Conservation (phyloP, 2,113 vertebrate genomes). For the Athene cunicularia region DNA sequence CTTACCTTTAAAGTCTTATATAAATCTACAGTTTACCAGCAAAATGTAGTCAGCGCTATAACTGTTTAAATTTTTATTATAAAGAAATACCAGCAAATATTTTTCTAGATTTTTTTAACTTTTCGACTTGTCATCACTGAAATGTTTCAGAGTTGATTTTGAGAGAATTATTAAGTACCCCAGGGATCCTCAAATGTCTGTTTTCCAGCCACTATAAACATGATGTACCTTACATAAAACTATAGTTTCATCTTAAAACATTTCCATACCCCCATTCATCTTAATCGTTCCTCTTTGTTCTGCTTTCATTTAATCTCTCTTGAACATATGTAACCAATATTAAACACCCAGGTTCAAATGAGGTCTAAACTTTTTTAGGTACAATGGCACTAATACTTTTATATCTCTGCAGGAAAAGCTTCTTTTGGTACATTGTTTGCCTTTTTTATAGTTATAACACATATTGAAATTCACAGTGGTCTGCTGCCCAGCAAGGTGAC, state of each 20-base stretch:
- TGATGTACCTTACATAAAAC: neutral
- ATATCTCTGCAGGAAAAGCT: neutral
- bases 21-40: neutral
- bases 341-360: neutral
- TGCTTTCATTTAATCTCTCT: neutral
- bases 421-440: neutral
- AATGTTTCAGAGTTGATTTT: neutral
- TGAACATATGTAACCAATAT: neutral
- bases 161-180: neutral
- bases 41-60: neutral
- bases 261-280: neutral
- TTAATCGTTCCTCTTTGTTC: neutral
- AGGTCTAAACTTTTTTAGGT: neutral
- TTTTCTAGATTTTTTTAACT: neutral
- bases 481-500: neutral
- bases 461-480: neutral
- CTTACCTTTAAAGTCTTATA: neutral
- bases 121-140: neutral
- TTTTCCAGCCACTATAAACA: neutral
- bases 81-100: neutral
- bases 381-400: neutral
- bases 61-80: neutral
- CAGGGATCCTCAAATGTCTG: neutral
- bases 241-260: neutral
- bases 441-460: neutral